phyloP scores from a whole-genome alignment of 2,888 invertebrate species.

The Parnassius smintheus region DNA sequence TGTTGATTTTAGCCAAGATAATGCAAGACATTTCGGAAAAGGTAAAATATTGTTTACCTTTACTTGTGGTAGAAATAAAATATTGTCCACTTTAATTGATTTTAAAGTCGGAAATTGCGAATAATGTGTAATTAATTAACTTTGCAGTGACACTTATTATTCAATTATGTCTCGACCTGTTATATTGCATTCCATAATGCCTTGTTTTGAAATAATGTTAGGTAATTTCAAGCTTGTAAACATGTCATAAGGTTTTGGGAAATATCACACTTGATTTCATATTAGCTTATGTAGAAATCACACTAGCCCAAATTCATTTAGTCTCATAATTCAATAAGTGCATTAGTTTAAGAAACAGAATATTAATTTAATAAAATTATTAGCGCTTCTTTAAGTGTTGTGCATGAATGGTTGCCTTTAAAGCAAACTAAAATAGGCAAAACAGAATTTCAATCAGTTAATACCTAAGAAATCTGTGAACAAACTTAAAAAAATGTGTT shows the following conservation, averaged over 20 bases:
- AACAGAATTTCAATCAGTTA: no score
- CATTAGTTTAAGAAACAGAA: no score
- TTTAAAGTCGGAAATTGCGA: conserved; percentile 5
- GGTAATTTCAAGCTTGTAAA: conserved; percentile 1
- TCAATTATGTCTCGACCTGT: conserved; percentile 15
- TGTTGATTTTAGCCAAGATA: conserved; percentile 15
- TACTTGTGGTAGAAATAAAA: conserved; percentile 1
- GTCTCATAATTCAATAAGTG: not conserved
- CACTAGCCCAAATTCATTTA: not conserved
- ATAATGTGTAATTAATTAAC: conserved; percentile 10
- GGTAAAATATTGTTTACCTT: conserved; percentile 13
- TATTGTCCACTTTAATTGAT: not conserved
- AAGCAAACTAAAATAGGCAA: no score
- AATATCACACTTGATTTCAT: not conserved
- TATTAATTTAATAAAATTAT: no score
- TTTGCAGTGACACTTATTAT: conserved; percentile 6
- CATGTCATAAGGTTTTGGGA: not conserved
- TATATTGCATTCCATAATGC: conserved; percentile 17
- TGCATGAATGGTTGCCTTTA: no score
- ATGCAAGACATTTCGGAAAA: conserved; percentile 7
- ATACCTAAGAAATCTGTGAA: no score
- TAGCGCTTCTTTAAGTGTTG: no score
- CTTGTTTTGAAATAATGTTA: conserved; percentile 18
- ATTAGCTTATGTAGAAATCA: not conserved
- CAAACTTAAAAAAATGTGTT: no score